Conservation (phyloP, 2,113 vertebrate species). For the Progne subis region DNA sequence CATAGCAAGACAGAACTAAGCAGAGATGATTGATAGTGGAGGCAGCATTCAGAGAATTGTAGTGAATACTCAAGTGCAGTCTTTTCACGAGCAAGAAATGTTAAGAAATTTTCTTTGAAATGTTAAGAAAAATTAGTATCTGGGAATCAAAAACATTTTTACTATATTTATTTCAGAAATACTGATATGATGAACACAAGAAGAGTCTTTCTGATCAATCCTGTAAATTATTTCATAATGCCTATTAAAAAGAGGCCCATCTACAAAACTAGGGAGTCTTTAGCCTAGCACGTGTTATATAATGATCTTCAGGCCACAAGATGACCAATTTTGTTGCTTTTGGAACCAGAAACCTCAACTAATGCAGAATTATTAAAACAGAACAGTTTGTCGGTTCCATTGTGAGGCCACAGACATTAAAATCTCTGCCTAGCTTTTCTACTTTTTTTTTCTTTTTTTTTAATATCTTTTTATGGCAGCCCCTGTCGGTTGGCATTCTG, state of each 20-base stretch:
- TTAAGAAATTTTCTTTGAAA: slow-evolving; percentile 12
- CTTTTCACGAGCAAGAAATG: background rate
- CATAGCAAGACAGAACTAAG: background rate
- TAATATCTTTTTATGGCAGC: background rate
- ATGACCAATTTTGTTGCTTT: background rate
- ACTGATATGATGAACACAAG: background rate
- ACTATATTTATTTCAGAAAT: background rate
- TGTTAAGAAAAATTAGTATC: background rate
- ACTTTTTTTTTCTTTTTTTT: background rate
- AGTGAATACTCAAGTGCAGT: background rate
- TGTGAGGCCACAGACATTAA: background rate
- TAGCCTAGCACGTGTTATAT: background rate
- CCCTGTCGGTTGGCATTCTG: background rate
- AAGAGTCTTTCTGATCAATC: background rate
- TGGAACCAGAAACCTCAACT: background rate
- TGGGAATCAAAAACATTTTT: slow-evolving; percentile 3
- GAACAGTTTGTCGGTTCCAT: background rate
- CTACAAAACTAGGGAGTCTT: background rate
- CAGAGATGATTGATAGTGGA: background rate
- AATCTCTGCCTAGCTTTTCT: background rate
- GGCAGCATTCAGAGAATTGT: background rate
- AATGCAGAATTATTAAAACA: background rate
- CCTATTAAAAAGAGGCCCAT: background rate
- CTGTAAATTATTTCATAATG: background rate
- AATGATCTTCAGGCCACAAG: background rate